A percentile compares a stretch with the other conserved stretches of the same genome.
Evolutionary conservation across 2,797 vertebrate genomes (phyloP).

Genomic region (Amblyraja radiata): DNA sequence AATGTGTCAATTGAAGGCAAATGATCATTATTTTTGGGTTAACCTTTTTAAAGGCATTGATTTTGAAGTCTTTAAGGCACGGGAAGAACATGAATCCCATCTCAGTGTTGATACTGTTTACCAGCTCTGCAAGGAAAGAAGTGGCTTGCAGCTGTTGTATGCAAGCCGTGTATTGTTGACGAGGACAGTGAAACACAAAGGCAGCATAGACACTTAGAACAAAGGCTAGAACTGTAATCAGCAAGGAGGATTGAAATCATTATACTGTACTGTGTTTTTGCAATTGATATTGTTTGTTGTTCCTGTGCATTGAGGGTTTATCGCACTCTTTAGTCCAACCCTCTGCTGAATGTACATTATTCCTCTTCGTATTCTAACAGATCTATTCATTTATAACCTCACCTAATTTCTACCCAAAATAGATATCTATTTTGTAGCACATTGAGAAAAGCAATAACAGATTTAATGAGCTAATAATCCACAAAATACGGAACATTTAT

Average conservation of each 20-base stretch:
- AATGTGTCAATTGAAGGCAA: background rate
- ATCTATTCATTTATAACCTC: background rate
- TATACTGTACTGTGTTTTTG: background rate
- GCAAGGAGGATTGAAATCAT: background rate
- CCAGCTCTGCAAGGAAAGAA: constrained; percentile 16
- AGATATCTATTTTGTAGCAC: background rate
- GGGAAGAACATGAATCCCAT: constrained; percentile 28
- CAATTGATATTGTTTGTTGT: constrained; percentile 14
- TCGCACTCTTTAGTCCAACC: background rate
- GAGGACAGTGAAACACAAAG: constrained; percentile 19
- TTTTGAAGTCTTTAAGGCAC: constrained; percentile 19
- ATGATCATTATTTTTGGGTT: background rate
- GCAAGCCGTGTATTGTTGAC: constrained; percentile 24
- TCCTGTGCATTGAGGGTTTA: background rate
- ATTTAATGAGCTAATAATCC: background rate
- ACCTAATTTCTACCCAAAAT: no score
- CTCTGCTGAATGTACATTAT: background rate
- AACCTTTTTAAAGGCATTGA: constrained; percentile 25
- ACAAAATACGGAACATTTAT: background rate
- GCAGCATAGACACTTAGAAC: constrained; percentile 23
- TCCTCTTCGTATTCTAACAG: background rate
- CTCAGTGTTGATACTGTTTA: constrained; percentile 3
- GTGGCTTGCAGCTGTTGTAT: constrained; percentile 26
- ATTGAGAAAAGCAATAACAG: background rate
- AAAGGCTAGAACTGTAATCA: constrained; percentile 30